phyloP scores from a whole-genome alignment of 2,797 vertebrate genomes.

The Artibeus lituratus region DNA sequence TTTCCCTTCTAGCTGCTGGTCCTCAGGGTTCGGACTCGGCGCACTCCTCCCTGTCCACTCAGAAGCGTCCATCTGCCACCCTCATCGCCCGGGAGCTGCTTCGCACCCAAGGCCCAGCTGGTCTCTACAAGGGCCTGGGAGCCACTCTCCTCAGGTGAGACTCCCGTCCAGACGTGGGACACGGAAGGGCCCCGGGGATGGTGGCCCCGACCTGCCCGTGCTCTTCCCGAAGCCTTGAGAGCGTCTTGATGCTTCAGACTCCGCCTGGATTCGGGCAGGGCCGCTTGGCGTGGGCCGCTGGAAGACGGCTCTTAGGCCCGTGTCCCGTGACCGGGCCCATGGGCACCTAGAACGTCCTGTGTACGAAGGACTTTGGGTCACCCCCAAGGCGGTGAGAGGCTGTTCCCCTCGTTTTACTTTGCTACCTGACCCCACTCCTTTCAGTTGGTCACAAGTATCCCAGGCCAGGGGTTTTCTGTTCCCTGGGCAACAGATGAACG shows the following conservation, averaged over 20 bases:
- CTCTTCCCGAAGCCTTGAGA: not conserved
- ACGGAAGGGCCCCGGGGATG: not conserved
- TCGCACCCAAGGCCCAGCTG: conserved; percentile 83
- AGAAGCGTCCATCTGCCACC: conserved; percentile 80
- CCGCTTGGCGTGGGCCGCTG: not conserved
- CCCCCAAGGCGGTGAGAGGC: not conserved
- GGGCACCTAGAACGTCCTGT: not conserved
- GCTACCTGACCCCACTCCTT: not conserved
- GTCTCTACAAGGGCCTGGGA: conserved; percentile 89
- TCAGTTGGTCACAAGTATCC: too few relatives aligned
- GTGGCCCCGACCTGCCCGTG: too few relatives aligned
- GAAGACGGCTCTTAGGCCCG: not conserved
- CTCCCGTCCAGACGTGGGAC: not conserved
- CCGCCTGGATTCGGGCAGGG: not conserved
- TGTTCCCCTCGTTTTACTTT: not conserved
- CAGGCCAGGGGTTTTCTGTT: not conserved
- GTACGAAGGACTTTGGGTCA: not conserved
- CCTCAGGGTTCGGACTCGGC: conserved; percentile 56
- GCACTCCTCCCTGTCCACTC: conserved; percentile 38
- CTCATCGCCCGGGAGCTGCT: conserved; percentile 85
- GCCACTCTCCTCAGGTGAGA: conserved; percentile 90
- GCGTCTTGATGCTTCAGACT: not conserved
- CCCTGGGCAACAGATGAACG: not conserved
- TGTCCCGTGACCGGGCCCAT: not conserved
- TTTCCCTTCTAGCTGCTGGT: conserved; percentile 71